These are phyloP conservation scores for Glossophaga mutica DNA, from an alignment of 2,797 vertebrate genomes.

Conservation along the genomic window DNA sequence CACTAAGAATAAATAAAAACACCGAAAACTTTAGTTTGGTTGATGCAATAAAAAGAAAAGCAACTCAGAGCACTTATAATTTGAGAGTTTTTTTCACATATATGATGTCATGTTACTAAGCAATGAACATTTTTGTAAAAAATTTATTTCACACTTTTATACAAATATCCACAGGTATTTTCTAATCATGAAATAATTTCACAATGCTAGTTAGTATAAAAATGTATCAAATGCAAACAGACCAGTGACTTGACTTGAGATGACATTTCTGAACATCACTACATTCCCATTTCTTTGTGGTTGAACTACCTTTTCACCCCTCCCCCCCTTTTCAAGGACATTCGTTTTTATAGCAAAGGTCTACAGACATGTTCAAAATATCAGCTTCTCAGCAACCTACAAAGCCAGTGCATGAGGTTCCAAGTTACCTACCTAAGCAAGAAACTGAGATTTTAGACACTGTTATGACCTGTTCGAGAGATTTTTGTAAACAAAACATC, in stretches of 20 bases:
- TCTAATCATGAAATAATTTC: constrained; percentile 79
- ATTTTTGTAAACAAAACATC: constrained; percentile 64
- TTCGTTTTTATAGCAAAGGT: constrained; percentile 62
- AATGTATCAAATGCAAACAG: constrained; percentile 76
- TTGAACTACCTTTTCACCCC: neutral
- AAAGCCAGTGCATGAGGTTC: constrained; percentile 52
- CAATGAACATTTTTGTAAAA: constrained; percentile 71
- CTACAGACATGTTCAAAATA: constrained; percentile 53
- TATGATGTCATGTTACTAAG: constrained; percentile 41
- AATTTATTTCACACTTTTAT: constrained; percentile 86
- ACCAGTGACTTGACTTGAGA: constrained; percentile 80
- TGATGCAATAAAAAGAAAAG: constrained; percentile 32
- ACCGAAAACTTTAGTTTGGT: neutral
- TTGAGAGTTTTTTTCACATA: constrained; percentile 5
- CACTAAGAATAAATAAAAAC: constrained; percentile 15
- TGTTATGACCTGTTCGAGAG: constrained; percentile 23
- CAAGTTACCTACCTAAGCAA: constrained; percentile 62
- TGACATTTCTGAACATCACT: constrained; percentile 69
- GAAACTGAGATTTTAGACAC: constrained; percentile 61
- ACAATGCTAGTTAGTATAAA: constrained; percentile 79
- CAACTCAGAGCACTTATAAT: neutral
- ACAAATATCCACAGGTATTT: constrained; percentile 87
- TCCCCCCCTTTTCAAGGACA: neutral
- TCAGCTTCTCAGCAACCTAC: constrained; percentile 51
- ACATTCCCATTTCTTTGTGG: constrained; percentile 62